phyloP scores from a whole-genome alignment of 2,888 invertebrate genomes.

The Parnassius mnemosyne region DNA sequence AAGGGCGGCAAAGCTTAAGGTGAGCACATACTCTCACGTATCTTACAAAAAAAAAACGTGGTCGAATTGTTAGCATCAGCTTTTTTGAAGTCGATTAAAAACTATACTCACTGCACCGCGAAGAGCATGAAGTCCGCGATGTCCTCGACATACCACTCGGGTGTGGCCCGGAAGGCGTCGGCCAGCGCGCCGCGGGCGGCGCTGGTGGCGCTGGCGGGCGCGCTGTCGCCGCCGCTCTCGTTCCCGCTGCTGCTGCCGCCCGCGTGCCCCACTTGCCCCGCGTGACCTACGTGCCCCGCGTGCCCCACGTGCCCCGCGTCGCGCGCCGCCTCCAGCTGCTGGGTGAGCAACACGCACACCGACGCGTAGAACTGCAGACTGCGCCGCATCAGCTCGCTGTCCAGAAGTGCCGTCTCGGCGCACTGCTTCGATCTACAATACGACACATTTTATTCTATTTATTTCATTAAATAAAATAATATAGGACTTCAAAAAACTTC shows the following conservation, averaged over 20 bases:
- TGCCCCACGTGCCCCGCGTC: slow-evolving; percentile 50
- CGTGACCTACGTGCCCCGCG: neutral
- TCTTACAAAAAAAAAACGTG: no score
- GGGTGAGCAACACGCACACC: slow-evolving; percentile 89
- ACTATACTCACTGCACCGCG: slow-evolving; percentile 89
- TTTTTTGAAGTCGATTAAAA: neutral
- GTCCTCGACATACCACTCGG: slow-evolving; percentile 99
- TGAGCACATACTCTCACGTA: no score
- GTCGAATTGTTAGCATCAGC: no score
- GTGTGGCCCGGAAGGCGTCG: slow-evolving; percentile 92
- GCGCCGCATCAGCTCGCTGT: slow-evolving; percentile 89
- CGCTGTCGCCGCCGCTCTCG: slow-evolving; percentile 75
- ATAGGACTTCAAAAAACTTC: no score
- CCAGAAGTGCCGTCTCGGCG: slow-evolving; percentile 93
- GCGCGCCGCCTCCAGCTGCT: slow-evolving; percentile 81
- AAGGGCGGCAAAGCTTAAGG: no score
- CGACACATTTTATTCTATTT: no score
- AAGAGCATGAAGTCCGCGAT: slow-evolving; percentile 97
- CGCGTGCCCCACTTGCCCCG: neutral
- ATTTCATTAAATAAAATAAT: no score
- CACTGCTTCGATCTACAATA: slow-evolving; percentile 89
- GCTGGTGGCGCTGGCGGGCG: slow-evolving; percentile 46
- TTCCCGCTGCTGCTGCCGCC: slow-evolving; percentile 59
- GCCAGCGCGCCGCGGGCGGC: slow-evolving; percentile 60
- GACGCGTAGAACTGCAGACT: slow-evolving; percentile 93